These are phyloP conservation scores for Vandiemenella viatica DNA, from an alignment of 2,888 invertebrate genomes.

Conservation along the genomic window DNA sequence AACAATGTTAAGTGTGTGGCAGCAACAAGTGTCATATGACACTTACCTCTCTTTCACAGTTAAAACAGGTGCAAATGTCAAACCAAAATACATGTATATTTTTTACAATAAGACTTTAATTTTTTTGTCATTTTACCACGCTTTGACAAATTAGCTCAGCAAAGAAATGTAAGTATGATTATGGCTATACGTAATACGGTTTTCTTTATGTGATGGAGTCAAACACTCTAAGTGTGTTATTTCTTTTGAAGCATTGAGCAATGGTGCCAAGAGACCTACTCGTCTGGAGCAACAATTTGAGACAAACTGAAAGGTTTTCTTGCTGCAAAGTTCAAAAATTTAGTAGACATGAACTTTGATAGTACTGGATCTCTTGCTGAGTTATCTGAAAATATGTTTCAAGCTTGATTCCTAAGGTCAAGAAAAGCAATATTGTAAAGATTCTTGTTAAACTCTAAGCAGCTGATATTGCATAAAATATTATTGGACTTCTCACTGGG, in stretches of 20 bases:
- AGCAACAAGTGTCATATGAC: no score
- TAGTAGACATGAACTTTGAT: constrained; percentile 15
- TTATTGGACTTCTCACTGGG: no score
- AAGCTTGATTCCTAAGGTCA: constrained; percentile 14
- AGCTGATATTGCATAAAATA: constrained; percentile 14
- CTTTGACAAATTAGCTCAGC: no score
- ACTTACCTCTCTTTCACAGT: no score
- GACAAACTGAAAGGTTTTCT: constrained; percentile 12
- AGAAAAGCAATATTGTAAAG: constrained; percentile 17
- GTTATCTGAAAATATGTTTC: constrained; percentile 13
- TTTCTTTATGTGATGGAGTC: no score
- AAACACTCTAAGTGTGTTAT: background rate
- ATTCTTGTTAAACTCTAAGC: constrained; percentile 18
- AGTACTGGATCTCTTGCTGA: constrained; percentile 12
- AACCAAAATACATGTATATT: no score
- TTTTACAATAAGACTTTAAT: no score
- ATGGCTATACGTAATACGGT: no score
- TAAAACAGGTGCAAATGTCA: no score
- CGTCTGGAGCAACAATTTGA: constrained; percentile 10
- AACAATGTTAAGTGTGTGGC: no score
- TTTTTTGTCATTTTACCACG: no score
- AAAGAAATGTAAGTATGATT: no score
- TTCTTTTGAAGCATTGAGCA: background rate
- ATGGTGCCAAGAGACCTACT: background rate
- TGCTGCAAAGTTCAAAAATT: constrained; percentile 13